Percentiles rank a stretch among this genome's conserved stretches.
Evolutionary conservation across 2,797 vertebrate species (phyloP).

Genomic region (Buceros bicornis): DNA sequence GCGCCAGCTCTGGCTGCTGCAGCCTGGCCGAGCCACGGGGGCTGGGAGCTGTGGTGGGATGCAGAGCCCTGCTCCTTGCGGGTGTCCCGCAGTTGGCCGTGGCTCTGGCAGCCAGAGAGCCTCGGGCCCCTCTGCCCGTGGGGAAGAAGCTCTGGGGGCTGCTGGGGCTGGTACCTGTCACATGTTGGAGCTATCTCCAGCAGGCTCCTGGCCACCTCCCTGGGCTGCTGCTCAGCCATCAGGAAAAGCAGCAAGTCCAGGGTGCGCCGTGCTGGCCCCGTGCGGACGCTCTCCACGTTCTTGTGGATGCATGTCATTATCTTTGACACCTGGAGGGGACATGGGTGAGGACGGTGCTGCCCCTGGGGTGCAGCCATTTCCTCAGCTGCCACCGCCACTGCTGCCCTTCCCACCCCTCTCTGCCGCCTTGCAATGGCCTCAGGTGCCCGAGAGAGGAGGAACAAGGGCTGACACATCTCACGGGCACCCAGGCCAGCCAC

Average conservation of each 20-base stretch:
- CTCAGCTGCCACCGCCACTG: not conserved
- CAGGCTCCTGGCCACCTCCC: not conserved
- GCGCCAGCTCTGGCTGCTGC: no score
- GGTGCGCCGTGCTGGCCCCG: not conserved
- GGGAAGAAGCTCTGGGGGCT: not conserved
- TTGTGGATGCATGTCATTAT: not conserved
- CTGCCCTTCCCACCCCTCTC: not conserved
- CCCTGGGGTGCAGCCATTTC: not conserved
- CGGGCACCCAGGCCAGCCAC: no score
- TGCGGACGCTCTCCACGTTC: not conserved
- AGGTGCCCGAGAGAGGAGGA: not conserved
- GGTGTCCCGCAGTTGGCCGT: no score
- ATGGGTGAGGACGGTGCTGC: not conserved
- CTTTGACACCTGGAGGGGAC: not conserved
- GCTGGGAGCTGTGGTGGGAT: not conserved
- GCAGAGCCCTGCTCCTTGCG: not conserved
- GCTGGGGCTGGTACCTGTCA: not conserved
- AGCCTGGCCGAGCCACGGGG: no score
- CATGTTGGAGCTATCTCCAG: not conserved
- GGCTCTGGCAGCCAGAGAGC: not conserved
- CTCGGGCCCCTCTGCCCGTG: not conserved
- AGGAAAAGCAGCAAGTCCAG: not conserved
- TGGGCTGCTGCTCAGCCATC: fast-evolving
- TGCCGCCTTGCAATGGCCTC: not conserved
- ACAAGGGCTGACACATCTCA: not conserved